Base-by-base conservation (phyloP, 2,888 invertebrate species). In the Stenchaetothrips biformis region DNA sequence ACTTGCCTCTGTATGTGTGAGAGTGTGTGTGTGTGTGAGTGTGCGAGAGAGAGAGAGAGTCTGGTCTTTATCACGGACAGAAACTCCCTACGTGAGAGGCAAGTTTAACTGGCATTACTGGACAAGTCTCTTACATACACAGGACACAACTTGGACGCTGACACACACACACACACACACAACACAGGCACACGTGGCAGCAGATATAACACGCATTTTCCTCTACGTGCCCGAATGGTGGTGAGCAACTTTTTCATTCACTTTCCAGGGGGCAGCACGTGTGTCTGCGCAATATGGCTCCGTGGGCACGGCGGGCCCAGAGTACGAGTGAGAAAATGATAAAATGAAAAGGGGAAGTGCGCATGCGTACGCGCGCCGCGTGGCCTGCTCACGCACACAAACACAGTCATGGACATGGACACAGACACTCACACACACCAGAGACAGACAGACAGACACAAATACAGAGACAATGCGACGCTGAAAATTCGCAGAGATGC, bases 81-180 rank as follows among this genome's bases (percentile, higher is more conserved):
- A 37, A 37, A 37, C 37, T 37, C 37, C 37, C 37, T 37, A 74
- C 67, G 67, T 74, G 67, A 74, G 21, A 25, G 25, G 67, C 67
- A 74, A 74, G 67, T 74, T 74, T 74, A 74, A 74, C 67, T 21
- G 67, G 67, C 67, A 74, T 74, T 74, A 74, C 67, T 53, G 53
- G 53, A 53, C 53, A 53, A 53, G 53, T 53, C 18, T 13, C 53
- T 53, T 53, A 53, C 53, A 53, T 18, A 53, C 18, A 18, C 18
- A 18, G 16, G 13, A 37, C 67, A 74, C 21, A 37, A 37, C 37
- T 37, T 37, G 37, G 37, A 37, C 37, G 37, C 37, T 37, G 37
- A 37, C 37, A 21, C 25, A 8, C 25, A 25, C 67, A 74, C 67
- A 25, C 67, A 21, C 67, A 25, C 25, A 21, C 25, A 74, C 67